Evolutionary conservation across 2,113 vertebrate genomes (phyloP).

Genomic region (Pollachius pollachius): DNA sequence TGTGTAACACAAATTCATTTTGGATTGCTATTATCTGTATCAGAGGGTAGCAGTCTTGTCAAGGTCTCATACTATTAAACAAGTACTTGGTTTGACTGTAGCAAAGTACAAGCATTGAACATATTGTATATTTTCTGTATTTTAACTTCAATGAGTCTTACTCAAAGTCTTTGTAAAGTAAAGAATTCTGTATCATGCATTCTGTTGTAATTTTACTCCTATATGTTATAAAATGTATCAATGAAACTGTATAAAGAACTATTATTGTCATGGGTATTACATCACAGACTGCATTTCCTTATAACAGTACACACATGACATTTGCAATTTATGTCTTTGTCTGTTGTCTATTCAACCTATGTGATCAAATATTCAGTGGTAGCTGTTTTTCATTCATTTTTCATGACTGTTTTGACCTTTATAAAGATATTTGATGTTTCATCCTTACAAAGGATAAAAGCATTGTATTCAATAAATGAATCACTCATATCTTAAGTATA

Average conservation of each 20-base stretch:
- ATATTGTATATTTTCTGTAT: constrained; percentile 47
- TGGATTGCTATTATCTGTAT: constrained; percentile 17
- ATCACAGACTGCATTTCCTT: constrained; percentile 1
- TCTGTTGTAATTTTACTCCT: constrained; percentile 32
- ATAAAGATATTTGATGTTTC: too few species aligned
- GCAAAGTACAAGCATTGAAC: constrained; percentile 15
- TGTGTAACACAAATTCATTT: not conserved
- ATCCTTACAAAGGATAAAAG: too few species aligned
- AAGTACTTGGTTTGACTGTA: constrained; percentile 15
- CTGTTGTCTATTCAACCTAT: not conserved
- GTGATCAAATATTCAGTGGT: too few species aligned
- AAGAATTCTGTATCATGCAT: constrained; percentile 43
- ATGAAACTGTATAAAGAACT: constrained; percentile 35
- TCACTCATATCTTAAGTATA: too few species aligned
- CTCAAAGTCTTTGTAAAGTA: constrained; percentile 37
- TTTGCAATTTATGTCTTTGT: too few species aligned
- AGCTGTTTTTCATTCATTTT: too few species aligned
- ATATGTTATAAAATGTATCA: constrained; percentile 42
- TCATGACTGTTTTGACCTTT: too few species aligned
- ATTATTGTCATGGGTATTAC: constrained; percentile 51
- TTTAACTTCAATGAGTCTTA: constrained; percentile 14
- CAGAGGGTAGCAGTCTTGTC: constrained; percentile 18
- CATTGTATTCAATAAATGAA: too few species aligned
- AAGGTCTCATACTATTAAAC: constrained; percentile 11
- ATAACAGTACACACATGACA: too few species aligned